A percentile compares a stretch with the other conserved stretches of the same genome.
phyloP scores from a whole-genome alignment of 2,888 invertebrate genomes.

The Blomia tropicalis region DNA sequence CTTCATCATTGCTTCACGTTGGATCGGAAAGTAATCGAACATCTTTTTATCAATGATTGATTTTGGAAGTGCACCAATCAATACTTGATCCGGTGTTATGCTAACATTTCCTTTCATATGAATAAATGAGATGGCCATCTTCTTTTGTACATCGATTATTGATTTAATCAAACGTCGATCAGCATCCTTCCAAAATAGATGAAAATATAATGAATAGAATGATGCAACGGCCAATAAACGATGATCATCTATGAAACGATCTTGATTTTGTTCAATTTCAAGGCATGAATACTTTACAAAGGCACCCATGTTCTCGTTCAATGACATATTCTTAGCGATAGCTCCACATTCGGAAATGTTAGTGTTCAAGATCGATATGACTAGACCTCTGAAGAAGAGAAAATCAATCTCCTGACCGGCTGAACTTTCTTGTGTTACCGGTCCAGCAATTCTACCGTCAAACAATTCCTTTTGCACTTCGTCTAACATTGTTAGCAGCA shows the following conservation, averaged over 20 bases:
- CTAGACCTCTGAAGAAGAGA: constrained; percentile 13
- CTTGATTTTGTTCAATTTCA: constrained; percentile 9
- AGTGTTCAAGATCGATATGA: constrained; percentile 5
- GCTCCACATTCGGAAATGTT: background rate
- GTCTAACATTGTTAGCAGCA: constrained; percentile 12
- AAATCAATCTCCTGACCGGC: background rate
- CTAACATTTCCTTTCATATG: constrained; percentile 25
- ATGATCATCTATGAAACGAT: constrained; percentile 15
- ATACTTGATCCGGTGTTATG: constrained; percentile 28
- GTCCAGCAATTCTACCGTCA: constrained; percentile 17
- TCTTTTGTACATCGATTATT: constrained; percentile 57
- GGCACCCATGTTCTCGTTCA: constrained; percentile 18
- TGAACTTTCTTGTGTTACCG: background rate
- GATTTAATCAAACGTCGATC: constrained; percentile 59
- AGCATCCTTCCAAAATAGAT: constrained; percentile 48
- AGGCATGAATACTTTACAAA: constrained; percentile 2
- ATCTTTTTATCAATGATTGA: constrained; percentile 18
- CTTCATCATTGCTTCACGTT: constrained; percentile 19
- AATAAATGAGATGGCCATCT: constrained; percentile 40
- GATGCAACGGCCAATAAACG: constrained; percentile 22
- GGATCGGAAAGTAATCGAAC: constrained; percentile 18
- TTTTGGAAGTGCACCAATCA: constrained; percentile 19
- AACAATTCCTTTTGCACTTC: constrained; percentile 23
- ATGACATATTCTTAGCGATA: background rate
- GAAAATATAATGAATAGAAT: constrained; percentile 37